Conservation (phyloP, 2,888 invertebrate genomes). For the Dryococelus australis region DNA sequence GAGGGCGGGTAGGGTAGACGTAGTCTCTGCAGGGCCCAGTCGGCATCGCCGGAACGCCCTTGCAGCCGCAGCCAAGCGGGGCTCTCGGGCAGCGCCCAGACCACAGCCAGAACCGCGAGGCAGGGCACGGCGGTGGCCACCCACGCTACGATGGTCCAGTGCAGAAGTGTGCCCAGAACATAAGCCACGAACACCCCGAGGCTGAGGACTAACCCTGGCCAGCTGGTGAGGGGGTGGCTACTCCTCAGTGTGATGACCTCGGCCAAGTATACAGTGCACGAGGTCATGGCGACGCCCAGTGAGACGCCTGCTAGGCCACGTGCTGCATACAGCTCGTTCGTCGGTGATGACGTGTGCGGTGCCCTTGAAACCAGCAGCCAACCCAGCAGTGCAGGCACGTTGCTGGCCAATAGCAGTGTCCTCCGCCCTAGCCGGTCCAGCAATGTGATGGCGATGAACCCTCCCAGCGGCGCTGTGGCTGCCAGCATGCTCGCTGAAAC, state of each 20-base stretch:
- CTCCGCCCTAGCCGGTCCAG: not conserved
- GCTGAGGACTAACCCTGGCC: not conserved
- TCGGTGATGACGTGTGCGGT: not conserved
- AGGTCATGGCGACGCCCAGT: not conserved
- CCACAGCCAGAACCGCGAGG: not conserved
- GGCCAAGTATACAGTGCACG: not conserved
- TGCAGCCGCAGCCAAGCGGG: not conserved
- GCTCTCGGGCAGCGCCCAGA: not conserved
- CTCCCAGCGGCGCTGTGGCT: not conserved
- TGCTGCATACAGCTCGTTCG: not conserved
- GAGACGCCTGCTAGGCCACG: constrained; percentile 1
- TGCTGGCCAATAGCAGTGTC: not conserved
- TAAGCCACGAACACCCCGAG: not conserved
- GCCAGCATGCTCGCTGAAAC: constrained; percentile 21
- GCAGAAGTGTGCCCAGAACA: not conserved
- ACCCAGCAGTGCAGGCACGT: not conserved
- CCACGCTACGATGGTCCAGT: not conserved
- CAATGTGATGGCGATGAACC: not conserved
- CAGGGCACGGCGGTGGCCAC: not conserved
- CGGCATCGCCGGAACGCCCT: not conserved
- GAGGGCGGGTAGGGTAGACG: not conserved
- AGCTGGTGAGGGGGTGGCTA: not conserved
- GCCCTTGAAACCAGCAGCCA: not conserved
- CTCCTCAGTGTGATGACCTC: constrained; percentile 5
- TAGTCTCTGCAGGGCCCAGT: not conserved